Evolutionary conservation across 2,113 vertebrate genomes (phyloP).

Genomic region (Chrysemys picta): DNA sequence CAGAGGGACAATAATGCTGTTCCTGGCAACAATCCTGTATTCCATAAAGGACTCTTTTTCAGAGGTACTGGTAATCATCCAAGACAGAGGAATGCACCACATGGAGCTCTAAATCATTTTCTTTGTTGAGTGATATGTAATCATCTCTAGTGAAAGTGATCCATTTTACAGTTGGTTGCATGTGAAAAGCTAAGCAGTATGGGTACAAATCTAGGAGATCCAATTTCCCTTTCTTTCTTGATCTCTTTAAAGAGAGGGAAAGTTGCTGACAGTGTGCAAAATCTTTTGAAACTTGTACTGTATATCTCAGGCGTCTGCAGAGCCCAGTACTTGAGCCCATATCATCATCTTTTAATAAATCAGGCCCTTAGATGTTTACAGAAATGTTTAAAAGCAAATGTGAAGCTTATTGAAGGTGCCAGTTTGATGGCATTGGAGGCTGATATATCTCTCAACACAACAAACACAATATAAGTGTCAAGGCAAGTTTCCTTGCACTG

Average conservation of each 20-base stretch:
- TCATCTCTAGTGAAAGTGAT: background rate
- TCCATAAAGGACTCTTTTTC: background rate
- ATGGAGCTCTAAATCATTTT: background rate
- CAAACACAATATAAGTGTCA: background rate
- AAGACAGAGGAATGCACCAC: background rate
- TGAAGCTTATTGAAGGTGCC: background rate
- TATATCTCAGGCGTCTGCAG: background rate
- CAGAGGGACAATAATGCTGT: background rate
- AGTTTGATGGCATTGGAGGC: background rate
- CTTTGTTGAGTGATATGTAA: background rate
- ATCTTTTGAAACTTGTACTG: background rate
- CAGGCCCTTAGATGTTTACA: background rate
- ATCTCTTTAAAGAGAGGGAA: background rate
- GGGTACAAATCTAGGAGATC: background rate
- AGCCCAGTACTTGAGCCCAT: background rate
- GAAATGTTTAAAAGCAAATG: background rate
- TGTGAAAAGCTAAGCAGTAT: background rate
- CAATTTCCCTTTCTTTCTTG: background rate
- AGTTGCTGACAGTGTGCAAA: background rate
- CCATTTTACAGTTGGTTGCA: background rate
- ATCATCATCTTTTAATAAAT: background rate
- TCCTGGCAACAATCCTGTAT: background rate
- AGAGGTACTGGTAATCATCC: background rate
- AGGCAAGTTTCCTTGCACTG: background rate
- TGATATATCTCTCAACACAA: background rate